Evolutionary conservation across 53 echinoderm and acorn worm species (phyloP).

Genomic region (Holothuria scabra): DNA sequence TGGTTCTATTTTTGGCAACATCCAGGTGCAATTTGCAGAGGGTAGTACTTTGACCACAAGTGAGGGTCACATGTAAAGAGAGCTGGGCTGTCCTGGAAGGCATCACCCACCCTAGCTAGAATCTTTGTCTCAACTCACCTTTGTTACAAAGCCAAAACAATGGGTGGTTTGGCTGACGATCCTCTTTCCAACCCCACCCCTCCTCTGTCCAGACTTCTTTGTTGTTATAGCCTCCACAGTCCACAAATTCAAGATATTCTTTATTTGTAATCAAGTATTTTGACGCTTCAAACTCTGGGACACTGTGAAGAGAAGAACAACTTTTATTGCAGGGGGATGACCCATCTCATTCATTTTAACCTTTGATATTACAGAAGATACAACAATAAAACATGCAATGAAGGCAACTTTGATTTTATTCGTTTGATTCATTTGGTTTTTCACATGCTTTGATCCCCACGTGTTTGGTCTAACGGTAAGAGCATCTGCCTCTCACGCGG

Average conservation of each 20-base stretch:
- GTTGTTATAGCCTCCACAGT: constrained; percentile 72
- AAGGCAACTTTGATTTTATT: too few species aligned
- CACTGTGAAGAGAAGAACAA: constrained; percentile 52
- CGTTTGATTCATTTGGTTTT: too few species aligned
- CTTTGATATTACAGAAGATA: not conserved
- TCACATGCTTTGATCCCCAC: too few species aligned
- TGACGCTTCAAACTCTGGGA: constrained; percentile 87
- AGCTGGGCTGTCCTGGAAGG: too few species aligned
- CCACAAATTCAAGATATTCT: constrained; percentile 81
- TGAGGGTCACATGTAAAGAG: too few species aligned
- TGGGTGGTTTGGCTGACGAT: constrained; percentile 74
- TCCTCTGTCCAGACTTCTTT: constrained; percentile 81
- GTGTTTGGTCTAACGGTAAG: too few species aligned
- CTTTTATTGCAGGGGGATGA: not conserved
- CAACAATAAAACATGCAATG: too few species aligned
- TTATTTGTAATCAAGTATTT: constrained; percentile 83
- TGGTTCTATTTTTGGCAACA: too few species aligned
- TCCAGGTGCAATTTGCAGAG: too few species aligned
- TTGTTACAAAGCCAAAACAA: constrained; percentile 89
- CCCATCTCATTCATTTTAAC: not conserved
- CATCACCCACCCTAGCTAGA: not conserved
- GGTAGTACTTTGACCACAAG: too few species aligned
- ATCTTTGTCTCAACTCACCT: constrained; percentile 54
- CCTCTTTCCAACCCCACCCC: constrained; percentile 87
- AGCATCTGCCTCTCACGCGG: too few species aligned